A percentile compares a stretch with the other conserved stretches of the same genome.
phyloP scores from a whole-genome alignment of 2,113 vertebrate genomes.

The Mixornis gularis region DNA sequence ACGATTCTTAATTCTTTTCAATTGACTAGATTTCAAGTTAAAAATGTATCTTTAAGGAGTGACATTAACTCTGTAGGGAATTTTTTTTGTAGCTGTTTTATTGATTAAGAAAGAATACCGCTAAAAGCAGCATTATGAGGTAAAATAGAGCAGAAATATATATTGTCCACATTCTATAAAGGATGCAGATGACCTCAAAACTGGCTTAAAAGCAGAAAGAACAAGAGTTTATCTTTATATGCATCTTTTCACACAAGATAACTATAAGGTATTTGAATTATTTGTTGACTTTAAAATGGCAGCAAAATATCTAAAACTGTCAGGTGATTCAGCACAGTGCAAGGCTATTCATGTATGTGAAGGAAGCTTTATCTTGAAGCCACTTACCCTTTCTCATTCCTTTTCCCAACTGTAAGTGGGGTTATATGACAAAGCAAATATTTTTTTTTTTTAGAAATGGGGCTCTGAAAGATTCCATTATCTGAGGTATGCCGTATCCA shows the following conservation, averaged over 20 bases:
- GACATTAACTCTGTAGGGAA: not conserved
- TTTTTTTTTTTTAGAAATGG: not conserved
- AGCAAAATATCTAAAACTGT: not conserved
- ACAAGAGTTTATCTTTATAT: not conserved
- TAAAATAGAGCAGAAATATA: not conserved
- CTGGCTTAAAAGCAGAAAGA: not conserved
- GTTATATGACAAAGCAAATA: slow-evolving; percentile 34
- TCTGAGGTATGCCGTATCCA: not conserved
- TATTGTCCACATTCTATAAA: not conserved
- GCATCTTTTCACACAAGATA: not conserved
- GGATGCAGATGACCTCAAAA: not conserved
- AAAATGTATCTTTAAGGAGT: not conserved
- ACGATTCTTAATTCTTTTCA: not conserved
- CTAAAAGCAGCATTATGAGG: not conserved
- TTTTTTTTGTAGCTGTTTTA: not conserved
- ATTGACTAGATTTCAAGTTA: not conserved
- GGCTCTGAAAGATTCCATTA: not conserved
- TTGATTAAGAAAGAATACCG: not conserved
- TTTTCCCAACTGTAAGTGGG: not conserved
- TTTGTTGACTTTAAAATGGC: not conserved
- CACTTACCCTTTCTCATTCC: not conserved
- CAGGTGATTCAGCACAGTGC: not conserved
- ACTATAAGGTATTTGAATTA: not conserved
- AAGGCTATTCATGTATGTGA: not conserved
- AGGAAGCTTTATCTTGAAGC: not conserved